Conservation (phyloP, 2,113 vertebrate species). For the Clarias magur region DNA sequence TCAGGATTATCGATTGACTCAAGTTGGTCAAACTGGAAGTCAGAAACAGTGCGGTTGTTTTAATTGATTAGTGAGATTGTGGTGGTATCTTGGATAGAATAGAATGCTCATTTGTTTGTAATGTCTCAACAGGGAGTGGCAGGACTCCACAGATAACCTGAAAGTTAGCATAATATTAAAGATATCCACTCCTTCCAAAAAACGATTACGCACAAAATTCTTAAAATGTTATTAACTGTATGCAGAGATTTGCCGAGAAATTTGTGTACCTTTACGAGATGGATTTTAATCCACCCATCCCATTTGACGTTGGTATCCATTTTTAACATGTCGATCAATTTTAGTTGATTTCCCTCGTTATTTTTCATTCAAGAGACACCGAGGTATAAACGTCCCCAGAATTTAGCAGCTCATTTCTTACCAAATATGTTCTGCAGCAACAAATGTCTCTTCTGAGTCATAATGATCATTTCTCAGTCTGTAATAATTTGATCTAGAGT, state of each 20-base stretch:
- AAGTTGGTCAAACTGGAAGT: slow-evolving; percentile 39
- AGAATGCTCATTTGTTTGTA: slow-evolving; percentile 14
- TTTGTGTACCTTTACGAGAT: not conserved
- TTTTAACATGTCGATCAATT: not conserved
- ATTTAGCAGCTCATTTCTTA: slow-evolving; percentile 25
- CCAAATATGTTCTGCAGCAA: slow-evolving; percentile 32
- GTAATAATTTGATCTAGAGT: slow-evolving; percentile 25
- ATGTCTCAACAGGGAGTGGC: slow-evolving; percentile 27
- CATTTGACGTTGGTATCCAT: not conserved
- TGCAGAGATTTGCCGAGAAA: not conserved
- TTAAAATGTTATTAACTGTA: not conserved
- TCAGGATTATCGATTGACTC: slow-evolving; percentile 47
- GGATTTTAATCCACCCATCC: not conserved
- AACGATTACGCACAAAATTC: not conserved
- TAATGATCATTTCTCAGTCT: slow-evolving; percentile 38
- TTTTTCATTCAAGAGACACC: slow-evolving; percentile 34
- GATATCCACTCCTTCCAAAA: not conserved
- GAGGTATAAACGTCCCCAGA: slow-evolving; percentile 18
- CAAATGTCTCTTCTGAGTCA: slow-evolving; percentile 30
- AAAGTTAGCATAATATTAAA: slow-evolving; percentile 23
- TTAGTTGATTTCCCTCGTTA: slow-evolving; percentile 14
- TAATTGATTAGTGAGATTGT: not conserved
- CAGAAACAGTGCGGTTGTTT: slow-evolving; percentile 15
- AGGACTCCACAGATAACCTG: slow-evolving; percentile 54
- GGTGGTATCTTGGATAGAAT: slow-evolving; percentile 4